Base-by-base conservation (phyloP, 2,113 vertebrate species). In the Neofelis nebulosa region DNA sequence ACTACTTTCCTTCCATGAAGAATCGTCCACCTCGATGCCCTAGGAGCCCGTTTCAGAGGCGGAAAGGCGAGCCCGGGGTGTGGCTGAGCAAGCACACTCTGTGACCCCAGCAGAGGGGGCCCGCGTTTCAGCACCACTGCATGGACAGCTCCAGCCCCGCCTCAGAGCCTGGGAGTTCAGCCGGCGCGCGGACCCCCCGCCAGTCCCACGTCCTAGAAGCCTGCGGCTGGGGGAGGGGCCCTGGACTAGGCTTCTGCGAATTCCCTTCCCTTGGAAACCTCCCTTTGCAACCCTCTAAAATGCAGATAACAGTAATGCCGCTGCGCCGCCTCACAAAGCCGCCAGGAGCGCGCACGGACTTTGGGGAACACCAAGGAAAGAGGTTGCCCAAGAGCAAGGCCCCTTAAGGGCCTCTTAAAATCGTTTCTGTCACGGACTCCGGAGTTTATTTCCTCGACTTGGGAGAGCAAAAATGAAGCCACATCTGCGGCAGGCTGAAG, bases 91-190 rank as follows among this genome's bases (percentile, higher is more conserved):
- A 41, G 69, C n/a, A 27, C 48, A 1, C 27, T 65, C 29, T 10
- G 45, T 3, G 14, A 31, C 29, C 27, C 16, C 52, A 19, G 45
- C 4, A 3, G 48, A 41, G 15, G 33, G 5, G 3, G 31, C 9
- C 36, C 1, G 55, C 0, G 4, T 85, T 98, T 98, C 97, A 97
- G 96, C 93, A 98, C 97, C 52, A 27, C 41, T 0, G 33, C 6
- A 3, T 1, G 96, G 93, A 97, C 97, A 97, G 97, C 82, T 79
- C 92, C 96, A 2, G 0, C 13, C 27, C 50, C 5, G 0, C 2
- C 8, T 12, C 27, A 0, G 4, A 71, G 57, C 12, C 18, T 7
- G 0, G 1, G 31, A n/a, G 4, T 41, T 76, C 88, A 16, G 23
- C 3, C 52, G 0, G 2, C 0, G 12, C 61, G 45, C n/a, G 4